Evolutionary conservation across 1,140 invertebrate genomes (phyloP).

Genomic region (Listronotus bonariensis): DNA sequence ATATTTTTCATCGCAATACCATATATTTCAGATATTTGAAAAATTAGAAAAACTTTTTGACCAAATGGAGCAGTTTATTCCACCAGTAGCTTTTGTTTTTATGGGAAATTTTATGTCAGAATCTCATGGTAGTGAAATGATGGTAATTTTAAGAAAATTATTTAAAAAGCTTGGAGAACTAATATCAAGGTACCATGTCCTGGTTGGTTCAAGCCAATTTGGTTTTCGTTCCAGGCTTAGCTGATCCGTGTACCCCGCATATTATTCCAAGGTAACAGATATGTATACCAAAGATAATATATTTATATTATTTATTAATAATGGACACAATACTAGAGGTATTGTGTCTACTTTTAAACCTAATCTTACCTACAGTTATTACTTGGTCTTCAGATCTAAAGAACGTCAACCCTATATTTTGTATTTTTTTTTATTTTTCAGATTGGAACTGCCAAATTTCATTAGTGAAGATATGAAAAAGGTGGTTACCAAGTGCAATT

Average conservation of each 20-base stretch:
- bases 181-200: conserved; percentile 68
- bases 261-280: conserved; percentile 77
- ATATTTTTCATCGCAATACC: too few species aligned
- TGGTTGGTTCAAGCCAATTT: conserved; percentile 75
- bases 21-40: conserved; percentile 69
- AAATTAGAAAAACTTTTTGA: conserved; percentile 82
- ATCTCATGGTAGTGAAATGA: conserved; percentile 64
- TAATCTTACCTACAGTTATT: too few species aligned
- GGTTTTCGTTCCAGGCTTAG: conserved; percentile 88
- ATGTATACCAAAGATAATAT: conserved; percentile 9
- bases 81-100: conserved; percentile 89
- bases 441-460: conserved; percentile 75
- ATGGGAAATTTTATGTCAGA: conserved; percentile 90
- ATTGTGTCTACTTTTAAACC: too few species aligned
- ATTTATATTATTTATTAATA: too few species aligned
- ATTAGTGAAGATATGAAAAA: conserved; percentile 73
- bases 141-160: conserved; percentile 68
- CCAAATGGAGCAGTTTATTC: conserved; percentile 79
- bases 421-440: conserved; percentile 54
- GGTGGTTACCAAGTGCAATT: conserved; percentile 73
- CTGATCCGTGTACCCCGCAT: conserved; percentile 84
- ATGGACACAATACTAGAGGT: too few species aligned
- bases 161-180: conserved; percentile 79
- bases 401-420: too few species aligned
- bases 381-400: too few species aligned